Base-by-base conservation (phyloP, 2,113 vertebrate species). In the Zosterops pallidus region DNA sequence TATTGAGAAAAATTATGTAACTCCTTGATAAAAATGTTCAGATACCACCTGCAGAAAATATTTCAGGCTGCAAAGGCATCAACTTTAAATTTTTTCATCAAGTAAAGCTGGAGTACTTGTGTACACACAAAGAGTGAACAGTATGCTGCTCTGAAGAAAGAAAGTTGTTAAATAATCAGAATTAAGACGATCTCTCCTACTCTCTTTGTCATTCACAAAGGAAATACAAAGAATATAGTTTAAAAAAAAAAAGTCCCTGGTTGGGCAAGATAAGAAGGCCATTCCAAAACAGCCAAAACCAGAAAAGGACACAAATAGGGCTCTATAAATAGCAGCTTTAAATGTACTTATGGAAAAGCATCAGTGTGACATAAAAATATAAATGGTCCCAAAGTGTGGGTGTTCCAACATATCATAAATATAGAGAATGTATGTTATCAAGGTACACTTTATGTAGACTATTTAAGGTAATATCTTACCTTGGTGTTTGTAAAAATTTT, bases 401-500 rank as follows among this genome's bases (percentile, higher is more conserved):
- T 42, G 17, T 53, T 65, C 49, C 5, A 8, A 83, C 18, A 86
- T 14, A 60, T 5, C 0, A 0, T n/a, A 71, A 89, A 67, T 33
- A 69, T 1, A 9, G 14, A 84, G 10, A 79, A 15, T 37, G 41
- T 10, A 11, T 29, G 28, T 26, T n/a, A 78, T 13, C 67, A 46
- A 25, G 3, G 26, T 19, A 59, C 5, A 26, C 3, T 44, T 35
- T 55, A 18, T 8, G 4, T 37, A 42, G 16, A 53, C 21, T 46
- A 72, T 67, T 83, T 77, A 37, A 92, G 55, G n/a, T 53, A 83
- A 18, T 94, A 47, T 29, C 92, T 94, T 98, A 99, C 99, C 99
- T 99, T 99, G 95, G 99, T 98, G 98, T 99, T 99, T 49, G 99
- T 99, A 97, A 99, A 99, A 93, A 99, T 99, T 97, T 99, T 99